Conservation (phyloP, 1,140 invertebrate species). For the Bombyx mandarina region DNA sequence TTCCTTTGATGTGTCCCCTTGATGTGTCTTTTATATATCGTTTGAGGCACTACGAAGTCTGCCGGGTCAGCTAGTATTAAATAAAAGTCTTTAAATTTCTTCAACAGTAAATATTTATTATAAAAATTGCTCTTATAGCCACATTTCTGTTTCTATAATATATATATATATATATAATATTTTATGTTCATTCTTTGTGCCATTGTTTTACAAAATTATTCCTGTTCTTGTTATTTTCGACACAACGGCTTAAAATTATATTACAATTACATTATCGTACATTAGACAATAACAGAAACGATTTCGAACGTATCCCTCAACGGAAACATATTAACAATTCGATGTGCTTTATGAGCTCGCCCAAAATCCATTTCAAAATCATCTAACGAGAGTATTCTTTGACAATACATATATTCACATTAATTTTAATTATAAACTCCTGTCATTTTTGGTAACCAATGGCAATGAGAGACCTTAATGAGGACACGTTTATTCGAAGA, state of each 20-base stretch:
- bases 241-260: constrained; percentile 69
- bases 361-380: constrained; percentile 47
- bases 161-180: constrained; percentile 71
- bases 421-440: constrained; percentile 61
- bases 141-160: constrained; percentile 70
- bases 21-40: no score
- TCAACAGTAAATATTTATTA: constrained; percentile 72
- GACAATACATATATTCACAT: constrained; percentile 58
- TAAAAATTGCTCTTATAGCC: constrained; percentile 71
- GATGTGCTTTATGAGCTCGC: constrained; percentile 50
- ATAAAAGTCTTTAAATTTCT: constrained; percentile 44
- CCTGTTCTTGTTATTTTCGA: constrained; percentile 70
- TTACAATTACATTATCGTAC: constrained; percentile 61
- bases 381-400: constrained; percentile 55
- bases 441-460: constrained; percentile 71
- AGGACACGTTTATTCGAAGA: constrained; percentile 51
- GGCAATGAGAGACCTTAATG: constrained; percentile 63
- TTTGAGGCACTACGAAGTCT: no score
- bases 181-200: constrained; percentile 69
- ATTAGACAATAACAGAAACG: constrained; percentile 50
- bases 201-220: constrained; percentile 71
- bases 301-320: constrained; percentile 47
- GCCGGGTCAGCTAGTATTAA: constrained; percentile 8
- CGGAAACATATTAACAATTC: constrained; percentile 65
- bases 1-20: no score